A percentile compares a stretch with the other conserved stretches of the same genome.
phyloP scores from a whole-genome alignment of 2,797 vertebrate species.

The Sparidentex hasta region DNA sequence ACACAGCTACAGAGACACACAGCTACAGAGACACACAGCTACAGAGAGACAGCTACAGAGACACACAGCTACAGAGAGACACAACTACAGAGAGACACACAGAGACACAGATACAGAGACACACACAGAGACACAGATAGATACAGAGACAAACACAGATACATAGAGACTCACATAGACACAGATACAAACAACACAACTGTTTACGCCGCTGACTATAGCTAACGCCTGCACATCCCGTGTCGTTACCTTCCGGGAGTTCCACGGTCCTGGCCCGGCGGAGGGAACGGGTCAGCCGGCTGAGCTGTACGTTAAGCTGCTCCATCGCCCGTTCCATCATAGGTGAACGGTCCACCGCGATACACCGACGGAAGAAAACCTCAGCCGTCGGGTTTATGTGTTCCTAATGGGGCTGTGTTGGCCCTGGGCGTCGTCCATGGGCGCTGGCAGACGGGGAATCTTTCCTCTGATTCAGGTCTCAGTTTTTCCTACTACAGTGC shows the following conservation, averaged over 20 bases:
- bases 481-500: slow-evolving; percentile 18
- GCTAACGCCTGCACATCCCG: background rate
- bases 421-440: slow-evolving; percentile 69
- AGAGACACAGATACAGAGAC: too few species aligned
- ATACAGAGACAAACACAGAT: too few species aligned
- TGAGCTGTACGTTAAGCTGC: slow-evolving; percentile 92
- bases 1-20: too few species aligned
- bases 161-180: too few species aligned
- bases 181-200: background rate
- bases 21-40: too few species aligned
- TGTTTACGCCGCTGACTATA: background rate
- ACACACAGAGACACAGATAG: too few species aligned
- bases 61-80: too few species aligned
- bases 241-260: slow-evolving; percentile 91
- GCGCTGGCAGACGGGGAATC: background rate
- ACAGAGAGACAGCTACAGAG: too few species aligned
- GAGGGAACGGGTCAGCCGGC: slow-evolving; percentile 93
- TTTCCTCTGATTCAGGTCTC: background rate
- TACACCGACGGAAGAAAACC: slow-evolving; percentile 40
- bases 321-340: slow-evolving; percentile 99
- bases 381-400: slow-evolving; percentile 28
- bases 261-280: slow-evolving; percentile 97
- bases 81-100: too few species aligned
- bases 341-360: slow-evolving; percentile 65
- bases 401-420: background rate